A percentile compares a stretch with the other conserved stretches of the same genome.
phyloP scores from a whole-genome alignment of 2,113 vertebrate species.

The Trogon melanurus region DNA sequence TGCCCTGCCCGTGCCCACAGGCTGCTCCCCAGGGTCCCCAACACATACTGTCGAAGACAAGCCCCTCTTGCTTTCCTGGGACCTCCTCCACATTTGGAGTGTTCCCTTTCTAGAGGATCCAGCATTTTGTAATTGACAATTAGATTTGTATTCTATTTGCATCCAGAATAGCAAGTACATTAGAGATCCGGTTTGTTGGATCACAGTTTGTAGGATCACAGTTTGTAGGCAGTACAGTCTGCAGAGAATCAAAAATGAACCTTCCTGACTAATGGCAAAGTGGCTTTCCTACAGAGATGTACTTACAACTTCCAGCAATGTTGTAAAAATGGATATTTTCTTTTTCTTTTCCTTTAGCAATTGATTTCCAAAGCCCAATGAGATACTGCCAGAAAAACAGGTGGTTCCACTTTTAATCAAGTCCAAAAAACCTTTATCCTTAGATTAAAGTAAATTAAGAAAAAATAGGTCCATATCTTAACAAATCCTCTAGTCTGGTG shows the following conservation, averaged over 20 bases:
- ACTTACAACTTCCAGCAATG: not conserved
- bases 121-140: not conserved
- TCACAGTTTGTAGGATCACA: not conserved
- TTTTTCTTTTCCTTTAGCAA: not conserved
- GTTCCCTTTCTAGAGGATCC: no score
- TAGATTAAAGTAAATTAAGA: not conserved
- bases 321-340: not conserved
- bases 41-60: fast-evolving
- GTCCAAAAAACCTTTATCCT: not conserved
- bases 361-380: not conserved
- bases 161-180: not conserved
- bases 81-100: not conserved
- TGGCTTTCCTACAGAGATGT: not conserved
- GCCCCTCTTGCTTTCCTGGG: not conserved
- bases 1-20: fast-evolving
- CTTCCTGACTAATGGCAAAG: not conserved
- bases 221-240: not conserved
- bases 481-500: not conserved
- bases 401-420: not conserved
- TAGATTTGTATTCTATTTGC: not conserved
- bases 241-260: not conserved
- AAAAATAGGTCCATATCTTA: not conserved
- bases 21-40: fast-evolving
- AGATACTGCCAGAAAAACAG: not conserved
- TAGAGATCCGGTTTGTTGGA: not conserved